phyloP scores from a whole-genome alignment of 2,797 vertebrate genomes.

The Myioborus miniatus region DNA sequence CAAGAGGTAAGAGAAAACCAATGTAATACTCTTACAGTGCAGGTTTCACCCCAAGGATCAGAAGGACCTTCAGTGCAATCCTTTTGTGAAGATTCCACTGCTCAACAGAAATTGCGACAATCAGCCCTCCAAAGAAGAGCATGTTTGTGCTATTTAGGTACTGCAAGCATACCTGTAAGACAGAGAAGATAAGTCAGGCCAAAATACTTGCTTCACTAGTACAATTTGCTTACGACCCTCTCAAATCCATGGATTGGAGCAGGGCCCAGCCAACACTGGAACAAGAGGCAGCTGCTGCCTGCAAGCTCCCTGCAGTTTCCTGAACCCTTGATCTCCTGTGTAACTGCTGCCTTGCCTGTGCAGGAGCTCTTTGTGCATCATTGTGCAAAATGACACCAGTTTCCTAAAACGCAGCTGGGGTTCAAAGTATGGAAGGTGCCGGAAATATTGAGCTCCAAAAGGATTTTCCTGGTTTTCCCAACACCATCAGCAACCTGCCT shows the following conservation, averaged over 20 bases:
- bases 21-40: constrained; percentile 82
- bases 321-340: background rate
- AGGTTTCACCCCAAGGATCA: constrained; percentile 89
- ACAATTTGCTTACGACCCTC: background rate
- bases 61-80: constrained; percentile 89
- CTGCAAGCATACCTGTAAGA: constrained; percentile 90
- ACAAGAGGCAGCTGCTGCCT: background rate
- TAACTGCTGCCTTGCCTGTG: background rate
- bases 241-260: background rate
- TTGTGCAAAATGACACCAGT: background rate
- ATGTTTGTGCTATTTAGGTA: constrained; percentile 95
- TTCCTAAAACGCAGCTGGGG: background rate
- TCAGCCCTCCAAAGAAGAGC: constrained; percentile 91
- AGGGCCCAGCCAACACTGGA: background rate
- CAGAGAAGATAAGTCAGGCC: background rate
- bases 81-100: constrained; percentile 96
- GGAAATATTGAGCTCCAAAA: background rate
- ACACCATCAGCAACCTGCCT: background rate
- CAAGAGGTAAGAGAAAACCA: background rate
- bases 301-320: background rate
- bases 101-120: constrained; percentile 93
- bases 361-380: background rate
- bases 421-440: background rate
- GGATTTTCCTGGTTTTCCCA: background rate
- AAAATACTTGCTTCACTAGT: background rate